Percentiles rank a stretch among this genome's conserved stretches.
Evolutionary conservation across 1,140 invertebrate species (phyloP).

Genomic region (Bombus polaris): DNA sequence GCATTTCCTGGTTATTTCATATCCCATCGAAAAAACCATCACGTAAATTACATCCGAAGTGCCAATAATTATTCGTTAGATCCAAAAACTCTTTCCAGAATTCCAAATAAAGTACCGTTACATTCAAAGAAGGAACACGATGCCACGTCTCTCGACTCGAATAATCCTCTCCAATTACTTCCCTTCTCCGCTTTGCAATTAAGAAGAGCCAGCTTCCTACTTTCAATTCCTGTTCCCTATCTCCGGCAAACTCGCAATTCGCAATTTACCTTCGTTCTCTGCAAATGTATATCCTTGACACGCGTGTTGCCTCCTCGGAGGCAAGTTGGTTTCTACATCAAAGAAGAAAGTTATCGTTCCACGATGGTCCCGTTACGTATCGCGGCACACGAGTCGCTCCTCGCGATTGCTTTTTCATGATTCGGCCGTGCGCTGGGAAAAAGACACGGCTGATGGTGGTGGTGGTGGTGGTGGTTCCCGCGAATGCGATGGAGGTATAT

Average conservation of each 20-base stretch:
- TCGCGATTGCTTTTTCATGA: constrained; percentile 6
- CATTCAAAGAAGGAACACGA: neutral
- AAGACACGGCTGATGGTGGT: no score
- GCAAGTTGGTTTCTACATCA: neutral
- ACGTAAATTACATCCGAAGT: neutral
- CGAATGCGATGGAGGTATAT: neutral
- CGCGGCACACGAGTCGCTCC: neutral
- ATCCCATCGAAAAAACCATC: neutral
- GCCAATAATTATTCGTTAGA: no score
- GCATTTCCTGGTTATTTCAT: neutral
- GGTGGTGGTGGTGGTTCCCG: no score
- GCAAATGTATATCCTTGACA: neutral
- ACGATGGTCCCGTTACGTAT: neutral
- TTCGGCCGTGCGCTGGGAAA: neutral
- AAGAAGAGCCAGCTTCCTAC: neutral
- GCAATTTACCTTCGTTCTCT: neutral
- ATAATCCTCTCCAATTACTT: neutral
- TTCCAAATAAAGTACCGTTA: no score
- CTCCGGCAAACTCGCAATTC: neutral
- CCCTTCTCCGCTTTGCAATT: neutral
- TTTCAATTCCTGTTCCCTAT: neutral
- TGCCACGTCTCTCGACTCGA: neutral
- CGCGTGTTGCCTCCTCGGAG: neutral
- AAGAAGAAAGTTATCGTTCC: neutral
- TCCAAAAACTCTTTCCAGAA: no score